Conservation (phyloP, 1,140 invertebrate genomes). For the Lepidotrigona ventralis region DNA sequence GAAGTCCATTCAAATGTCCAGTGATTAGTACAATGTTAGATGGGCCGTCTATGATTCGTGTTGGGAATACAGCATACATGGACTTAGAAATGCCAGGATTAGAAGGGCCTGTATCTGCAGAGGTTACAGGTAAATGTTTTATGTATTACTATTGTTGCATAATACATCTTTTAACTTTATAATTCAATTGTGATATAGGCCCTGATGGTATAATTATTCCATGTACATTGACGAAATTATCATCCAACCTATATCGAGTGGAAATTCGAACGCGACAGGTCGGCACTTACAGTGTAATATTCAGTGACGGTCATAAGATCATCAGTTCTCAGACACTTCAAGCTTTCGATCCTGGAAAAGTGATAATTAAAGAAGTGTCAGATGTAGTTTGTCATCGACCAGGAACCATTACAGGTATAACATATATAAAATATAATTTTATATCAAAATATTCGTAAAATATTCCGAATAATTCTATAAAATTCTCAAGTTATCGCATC, state of each 20-base stretch:
- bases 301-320: conserved; percentile 80
- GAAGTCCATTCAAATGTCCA: conserved; percentile 92
- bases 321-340: conserved; percentile 87
- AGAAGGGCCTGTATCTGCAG: conserved; percentile 74
- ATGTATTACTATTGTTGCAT: background rate
- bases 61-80: conserved; percentile 80
- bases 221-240: conserved; percentile 79
- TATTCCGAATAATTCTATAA: conserved; percentile 1
- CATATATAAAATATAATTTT: background rate
- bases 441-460: background rate
- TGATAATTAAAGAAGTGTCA: conserved; percentile 88
- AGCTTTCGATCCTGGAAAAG: conserved; percentile 91
- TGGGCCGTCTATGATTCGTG: conserved; percentile 78
- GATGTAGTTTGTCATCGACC: conserved; percentile 92
- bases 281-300: conserved; percentile 83
- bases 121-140: conserved; percentile 73
- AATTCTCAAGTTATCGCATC: conserved; percentile 82
- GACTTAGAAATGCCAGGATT: conserved; percentile 79
- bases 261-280: conserved; percentile 83
- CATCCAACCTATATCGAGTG: conserved; percentile 80
- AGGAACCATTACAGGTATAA: conserved; percentile 86
- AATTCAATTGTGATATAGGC: conserved; percentile 71
- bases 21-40: conserved; percentile 78
- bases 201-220: conserved; percentile 83
- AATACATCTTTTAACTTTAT: conserved; percentile 3